These are phyloP conservation scores for Euwallacea fornicatus DNA, from an alignment of 1,140 invertebrate species.

Conservation along the genomic window DNA sequence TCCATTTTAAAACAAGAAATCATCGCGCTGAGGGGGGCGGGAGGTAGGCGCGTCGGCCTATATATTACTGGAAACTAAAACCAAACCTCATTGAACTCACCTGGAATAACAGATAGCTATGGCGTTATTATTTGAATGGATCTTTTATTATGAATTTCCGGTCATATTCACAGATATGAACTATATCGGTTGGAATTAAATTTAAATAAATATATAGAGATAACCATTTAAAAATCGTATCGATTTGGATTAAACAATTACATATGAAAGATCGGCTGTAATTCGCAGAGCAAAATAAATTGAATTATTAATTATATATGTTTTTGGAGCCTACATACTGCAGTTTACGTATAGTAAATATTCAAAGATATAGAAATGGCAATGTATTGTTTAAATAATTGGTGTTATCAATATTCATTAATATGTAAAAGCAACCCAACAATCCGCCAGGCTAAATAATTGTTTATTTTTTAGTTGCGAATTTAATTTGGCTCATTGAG, in stretches of 20 bases:
- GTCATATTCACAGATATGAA: neutral
- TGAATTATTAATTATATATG: conserved; percentile 28
- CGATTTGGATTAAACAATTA: conserved; percentile 22
- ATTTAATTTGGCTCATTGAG: neutral
- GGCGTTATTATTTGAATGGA: neutral
- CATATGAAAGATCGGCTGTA: conserved; percentile 13
- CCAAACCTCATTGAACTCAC: too few species aligned
- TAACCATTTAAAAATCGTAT: conserved; percentile 3
- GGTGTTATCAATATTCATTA: conserved; percentile 24
- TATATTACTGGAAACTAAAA: too few species aligned
- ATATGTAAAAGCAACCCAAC: conserved; percentile 22
- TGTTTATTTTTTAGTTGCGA: conserved; percentile 3
- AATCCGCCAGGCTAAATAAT: neutral
- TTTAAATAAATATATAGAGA: conserved; percentile 4
- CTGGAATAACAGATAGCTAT: neutral
- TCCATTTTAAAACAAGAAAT: too few species aligned
- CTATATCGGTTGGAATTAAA: conserved; percentile 9
- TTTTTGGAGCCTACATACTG: conserved; percentile 18
- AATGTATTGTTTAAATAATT: conserved; percentile 28
- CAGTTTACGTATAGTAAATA: conserved; percentile 24
- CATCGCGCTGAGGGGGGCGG: too few species aligned
- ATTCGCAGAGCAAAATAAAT: conserved; percentile 19
- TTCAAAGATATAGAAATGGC: conserved; percentile 24
- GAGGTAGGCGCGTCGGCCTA: too few species aligned
- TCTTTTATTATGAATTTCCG: neutral